Conservation (phyloP, 2,888 invertebrate genomes). For the Achlya flavicornis region DNA sequence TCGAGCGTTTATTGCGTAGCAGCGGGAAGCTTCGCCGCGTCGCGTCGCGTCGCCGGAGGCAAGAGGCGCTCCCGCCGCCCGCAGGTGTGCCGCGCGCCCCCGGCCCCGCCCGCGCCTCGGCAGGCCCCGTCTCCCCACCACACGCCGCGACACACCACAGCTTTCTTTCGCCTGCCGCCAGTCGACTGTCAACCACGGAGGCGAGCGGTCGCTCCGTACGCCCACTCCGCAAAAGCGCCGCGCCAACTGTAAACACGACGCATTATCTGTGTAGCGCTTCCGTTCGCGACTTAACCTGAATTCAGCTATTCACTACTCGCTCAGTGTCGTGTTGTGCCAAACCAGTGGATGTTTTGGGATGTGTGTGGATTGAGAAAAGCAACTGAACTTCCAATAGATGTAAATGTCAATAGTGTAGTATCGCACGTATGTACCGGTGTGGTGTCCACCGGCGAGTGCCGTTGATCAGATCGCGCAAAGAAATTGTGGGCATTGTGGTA, state of each 20-base stretch:
- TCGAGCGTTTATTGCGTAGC: constrained; percentile 84
- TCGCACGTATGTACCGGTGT: constrained; percentile 68
- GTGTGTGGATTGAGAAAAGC: constrained; percentile 63
- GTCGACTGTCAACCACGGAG: constrained; percentile 76
- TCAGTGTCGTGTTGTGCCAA: constrained; percentile 79
- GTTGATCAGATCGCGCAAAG: constrained; percentile 67
- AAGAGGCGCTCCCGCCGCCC: constrained; percentile 67
- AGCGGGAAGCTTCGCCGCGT: constrained; percentile 76
- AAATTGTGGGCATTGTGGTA: constrained; percentile 72
- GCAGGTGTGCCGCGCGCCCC: constrained; percentile 73
- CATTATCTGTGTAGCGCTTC: constrained; percentile 72
- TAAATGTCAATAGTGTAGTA: constrained; percentile 71
- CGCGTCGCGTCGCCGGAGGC: constrained; percentile 50
- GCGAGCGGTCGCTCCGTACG: constrained; percentile 52
- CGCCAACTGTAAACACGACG: constrained; percentile 82
- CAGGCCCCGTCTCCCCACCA: constrained; percentile 55
- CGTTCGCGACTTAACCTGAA: constrained; percentile 74
- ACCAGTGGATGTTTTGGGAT: constrained; percentile 61
- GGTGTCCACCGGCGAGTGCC: constrained; percentile 64
- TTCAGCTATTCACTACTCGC: constrained; percentile 57
- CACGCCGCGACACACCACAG: constrained; percentile 55
- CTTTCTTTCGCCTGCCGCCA: constrained; percentile 62
- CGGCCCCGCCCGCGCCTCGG: constrained; percentile 39
- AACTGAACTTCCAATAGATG: constrained; percentile 70
- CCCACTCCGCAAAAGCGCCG: constrained; percentile 55